These are phyloP conservation scores for Danio albolineatus DNA, from an alignment of 2,797 vertebrate species.

Conservation along the genomic window DNA sequence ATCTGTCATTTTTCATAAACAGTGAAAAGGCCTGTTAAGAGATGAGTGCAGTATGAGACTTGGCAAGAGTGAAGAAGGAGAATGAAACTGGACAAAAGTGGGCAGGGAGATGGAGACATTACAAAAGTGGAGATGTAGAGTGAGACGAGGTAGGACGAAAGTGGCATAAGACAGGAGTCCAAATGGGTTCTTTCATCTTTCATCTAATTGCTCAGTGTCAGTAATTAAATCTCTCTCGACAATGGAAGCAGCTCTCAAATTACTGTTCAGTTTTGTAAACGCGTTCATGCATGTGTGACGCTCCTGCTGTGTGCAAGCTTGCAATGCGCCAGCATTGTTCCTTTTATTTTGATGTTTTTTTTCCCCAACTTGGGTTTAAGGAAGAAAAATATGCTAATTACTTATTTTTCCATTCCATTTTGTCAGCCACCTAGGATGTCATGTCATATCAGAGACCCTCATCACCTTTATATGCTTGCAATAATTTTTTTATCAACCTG, in stretches of 20 bases:
- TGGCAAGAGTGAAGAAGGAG: slow-evolving; percentile 5
- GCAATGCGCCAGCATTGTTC: neutral
- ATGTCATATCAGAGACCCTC: neutral
- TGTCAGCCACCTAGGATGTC: neutral
- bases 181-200: neutral
- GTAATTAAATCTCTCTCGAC: neutral
- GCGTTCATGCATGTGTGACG: slow-evolving; percentile 35
- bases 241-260: slow-evolving; percentile 1
- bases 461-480: neutral
- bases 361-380: too few species aligned
- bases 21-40: neutral
- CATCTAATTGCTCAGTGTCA: slow-evolving; percentile 14
- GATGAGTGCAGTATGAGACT: neutral
- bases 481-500: neutral
- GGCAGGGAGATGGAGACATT: neutral
- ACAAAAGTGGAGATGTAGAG: neutral
- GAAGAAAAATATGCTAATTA: neutral
- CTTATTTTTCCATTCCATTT: neutral
- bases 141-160: neutral
- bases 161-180: neutral
- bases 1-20: neutral
- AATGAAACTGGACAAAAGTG: neutral
- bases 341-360: neutral
- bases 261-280: slow-evolving; percentile 22
- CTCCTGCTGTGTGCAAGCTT: neutral